These are phyloP conservation scores for Gambusia holbrooki DNA, from an alignment of 2,113 vertebrate genomes.

Conservation along the genomic window DNA sequence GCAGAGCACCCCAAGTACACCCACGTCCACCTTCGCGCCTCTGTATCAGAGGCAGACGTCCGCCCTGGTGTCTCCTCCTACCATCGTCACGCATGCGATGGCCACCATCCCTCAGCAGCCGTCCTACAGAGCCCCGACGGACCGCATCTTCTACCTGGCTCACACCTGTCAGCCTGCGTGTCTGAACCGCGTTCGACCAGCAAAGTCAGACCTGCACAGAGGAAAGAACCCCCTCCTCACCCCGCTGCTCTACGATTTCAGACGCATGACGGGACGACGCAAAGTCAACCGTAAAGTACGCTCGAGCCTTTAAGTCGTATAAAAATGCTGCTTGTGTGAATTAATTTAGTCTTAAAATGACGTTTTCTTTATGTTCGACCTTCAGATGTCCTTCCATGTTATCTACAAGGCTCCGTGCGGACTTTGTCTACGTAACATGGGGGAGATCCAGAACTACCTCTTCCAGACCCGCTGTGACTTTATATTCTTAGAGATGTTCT, in stretches of 20 bases:
- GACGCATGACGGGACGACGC: constrained; percentile 92
- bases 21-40: constrained; percentile 4
- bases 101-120: constrained; percentile 87
- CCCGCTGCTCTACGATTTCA: constrained; percentile 93
- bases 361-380: background rate
- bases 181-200: constrained; percentile 85
- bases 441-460: constrained; percentile 94
- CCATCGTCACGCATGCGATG: constrained; percentile 54
- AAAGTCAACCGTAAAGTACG: constrained; percentile 91
- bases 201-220: constrained; percentile 80
- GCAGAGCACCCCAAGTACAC: background rate
- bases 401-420: constrained; percentile 96
- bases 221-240: constrained; percentile 93
- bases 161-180: constrained; percentile 88
- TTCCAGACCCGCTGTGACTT: constrained; percentile 93
- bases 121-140: constrained; percentile 89
- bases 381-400: constrained; percentile 93
- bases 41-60: constrained; percentile 39
- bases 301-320: background rate
- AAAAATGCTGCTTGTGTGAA: background rate
- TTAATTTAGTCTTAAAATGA: background rate
- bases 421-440: constrained; percentile 92
- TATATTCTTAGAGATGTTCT: constrained; percentile 98
- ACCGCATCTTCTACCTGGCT: constrained; percentile 92
- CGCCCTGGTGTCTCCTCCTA: constrained; percentile 5